phyloP scores from a whole-genome alignment of 1,140 invertebrate species.

The Aphaenogaster floridana region DNA sequence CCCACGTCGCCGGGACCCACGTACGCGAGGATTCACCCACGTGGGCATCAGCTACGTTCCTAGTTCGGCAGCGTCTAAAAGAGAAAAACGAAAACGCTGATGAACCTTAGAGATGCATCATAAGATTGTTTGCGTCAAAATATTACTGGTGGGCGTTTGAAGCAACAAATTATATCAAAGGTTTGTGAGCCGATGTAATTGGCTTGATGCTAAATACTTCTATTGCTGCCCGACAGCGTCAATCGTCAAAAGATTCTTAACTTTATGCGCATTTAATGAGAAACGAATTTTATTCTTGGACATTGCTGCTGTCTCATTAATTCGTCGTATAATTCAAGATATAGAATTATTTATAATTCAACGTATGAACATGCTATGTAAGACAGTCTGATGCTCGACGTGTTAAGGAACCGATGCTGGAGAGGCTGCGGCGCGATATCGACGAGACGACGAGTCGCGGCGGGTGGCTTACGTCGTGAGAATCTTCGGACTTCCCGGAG shows the following conservation, averaged over 20 bases:
- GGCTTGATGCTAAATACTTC: neutral
- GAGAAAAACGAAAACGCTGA: neutral
- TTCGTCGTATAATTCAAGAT: constrained; percentile 4
- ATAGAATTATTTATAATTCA: constrained; percentile 30
- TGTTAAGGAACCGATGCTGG: constrained; percentile 25
- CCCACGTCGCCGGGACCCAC: constrained; percentile 54
- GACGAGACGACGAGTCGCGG: constrained; percentile 57
- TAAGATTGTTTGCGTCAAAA: constrained; percentile 16
- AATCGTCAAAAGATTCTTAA: neutral
- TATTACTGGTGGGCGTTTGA: constrained; percentile 10
- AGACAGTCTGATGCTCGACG: neutral
- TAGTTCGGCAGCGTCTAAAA: constrained; percentile 24
- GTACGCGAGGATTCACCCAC: constrained; percentile 68
- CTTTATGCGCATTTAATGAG: constrained; percentile 26
- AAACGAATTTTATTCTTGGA: neutral
- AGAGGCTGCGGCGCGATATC: constrained; percentile 24
- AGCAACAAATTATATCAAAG: neutral
- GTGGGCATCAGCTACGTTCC: constrained; percentile 66
- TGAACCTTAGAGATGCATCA: constrained; percentile 23
- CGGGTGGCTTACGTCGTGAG: constrained; percentile 72
- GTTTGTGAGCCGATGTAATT: neutral
- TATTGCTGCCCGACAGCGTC: neutral
- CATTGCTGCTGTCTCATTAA: neutral
- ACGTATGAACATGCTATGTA: neutral
- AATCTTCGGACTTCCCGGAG: constrained; percentile 63